Percentiles rank a stretch among this genome's conserved stretches.
Conservation (phyloP, 2,113 vertebrate genomes). For the cattle (Bos taurus) region DNA sequence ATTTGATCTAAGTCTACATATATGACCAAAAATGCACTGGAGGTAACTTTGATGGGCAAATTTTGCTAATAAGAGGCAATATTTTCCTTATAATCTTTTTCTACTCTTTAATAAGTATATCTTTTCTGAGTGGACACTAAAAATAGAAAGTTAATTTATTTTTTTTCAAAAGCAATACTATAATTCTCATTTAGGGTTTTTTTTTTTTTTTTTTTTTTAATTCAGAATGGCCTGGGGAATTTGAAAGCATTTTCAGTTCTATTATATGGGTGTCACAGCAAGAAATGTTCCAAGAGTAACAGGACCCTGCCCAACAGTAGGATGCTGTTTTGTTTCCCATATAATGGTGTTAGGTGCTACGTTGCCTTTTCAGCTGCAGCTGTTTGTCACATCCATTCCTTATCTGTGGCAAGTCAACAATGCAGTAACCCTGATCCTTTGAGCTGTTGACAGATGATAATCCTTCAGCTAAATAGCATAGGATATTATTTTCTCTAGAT, state of each 20-base stretch:
- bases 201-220: neutral
- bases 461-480: neutral
- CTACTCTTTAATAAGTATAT: neutral
- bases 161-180: neutral
- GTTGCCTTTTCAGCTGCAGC: neutral
- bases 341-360: neutral
- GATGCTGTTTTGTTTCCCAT: neutral
- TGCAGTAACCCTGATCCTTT: neutral
- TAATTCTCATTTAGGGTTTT: neutral
- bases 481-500: neutral
- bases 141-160: conserved; percentile 2
- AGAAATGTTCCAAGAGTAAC: neutral
- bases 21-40: neutral
- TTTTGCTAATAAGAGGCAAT: neutral
- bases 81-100: neutral
- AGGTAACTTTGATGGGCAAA: neutral
- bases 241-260: neutral
- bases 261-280: neutral
- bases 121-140: neutral
- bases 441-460: neutral
- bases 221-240: neutral
- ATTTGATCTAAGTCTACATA: neutral
- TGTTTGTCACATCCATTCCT: neutral
- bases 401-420: neutral
- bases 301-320: neutral